phyloP scores from a whole-genome alignment of 2,113 vertebrate species.

The Phainopepla nitens region DNA sequence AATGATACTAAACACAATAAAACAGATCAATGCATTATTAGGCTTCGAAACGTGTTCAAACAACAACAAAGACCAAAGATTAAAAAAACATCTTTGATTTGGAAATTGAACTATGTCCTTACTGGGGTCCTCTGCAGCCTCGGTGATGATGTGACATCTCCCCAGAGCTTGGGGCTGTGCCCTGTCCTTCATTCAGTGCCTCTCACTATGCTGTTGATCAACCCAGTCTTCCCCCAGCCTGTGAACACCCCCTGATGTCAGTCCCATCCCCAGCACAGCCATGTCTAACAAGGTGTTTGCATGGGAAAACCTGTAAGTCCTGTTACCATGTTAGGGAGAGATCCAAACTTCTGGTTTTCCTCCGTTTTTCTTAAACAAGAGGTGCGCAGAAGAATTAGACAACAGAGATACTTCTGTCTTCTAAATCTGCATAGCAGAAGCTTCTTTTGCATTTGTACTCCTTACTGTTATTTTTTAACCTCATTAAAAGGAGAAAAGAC shows the following conservation, averaged over 20 bases:
- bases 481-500: not conserved
- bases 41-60: not conserved
- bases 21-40: not conserved
- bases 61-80: not conserved
- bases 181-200: not conserved
- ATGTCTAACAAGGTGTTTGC: not conserved
- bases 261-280: not conserved
- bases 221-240: not conserved
- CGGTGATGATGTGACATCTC: not conserved
- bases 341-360: not conserved
- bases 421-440: not conserved
- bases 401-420: not conserved
- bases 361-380: not conserved
- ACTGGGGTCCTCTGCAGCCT: not conserved
- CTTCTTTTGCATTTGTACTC: not conserved
- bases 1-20: not conserved
- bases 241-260: not conserved
- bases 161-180: not conserved
- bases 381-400: not conserved
- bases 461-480: not conserved
- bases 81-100: not conserved
- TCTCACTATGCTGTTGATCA: not conserved
- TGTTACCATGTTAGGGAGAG: not conserved
- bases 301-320: not conserved
- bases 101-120: not conserved